A percentile compares a stretch with the other conserved stretches of the same genome.
Conservation (phyloP, 2,113 vertebrate genomes). For the Muntiacus reevesi region DNA sequence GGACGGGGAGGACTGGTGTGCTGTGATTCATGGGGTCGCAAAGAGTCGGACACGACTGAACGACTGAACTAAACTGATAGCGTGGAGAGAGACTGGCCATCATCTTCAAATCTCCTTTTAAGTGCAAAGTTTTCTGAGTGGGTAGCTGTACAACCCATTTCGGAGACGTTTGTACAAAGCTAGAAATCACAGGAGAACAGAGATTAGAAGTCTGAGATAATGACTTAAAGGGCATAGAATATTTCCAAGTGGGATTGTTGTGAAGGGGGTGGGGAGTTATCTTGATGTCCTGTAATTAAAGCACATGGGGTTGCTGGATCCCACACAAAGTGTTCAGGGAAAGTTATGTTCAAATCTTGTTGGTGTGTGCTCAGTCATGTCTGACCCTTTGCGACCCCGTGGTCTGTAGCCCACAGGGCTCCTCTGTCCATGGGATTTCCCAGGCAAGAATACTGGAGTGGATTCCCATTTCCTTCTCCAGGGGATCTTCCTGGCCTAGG, state of each 20-base stretch:
- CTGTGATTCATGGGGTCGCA: no score
- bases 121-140: background rate
- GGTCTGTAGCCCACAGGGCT: background rate
- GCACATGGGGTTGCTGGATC: background rate
- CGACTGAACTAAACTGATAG: no score
- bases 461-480: background rate
- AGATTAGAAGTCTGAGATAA: background rate
- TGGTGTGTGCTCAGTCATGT: background rate
- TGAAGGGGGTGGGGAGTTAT: background rate
- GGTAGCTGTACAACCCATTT: background rate
- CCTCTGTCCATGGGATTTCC: background rate
- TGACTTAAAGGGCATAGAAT: background rate
- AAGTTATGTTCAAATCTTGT: background rate
- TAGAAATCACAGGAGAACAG: background rate
- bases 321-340: background rate
- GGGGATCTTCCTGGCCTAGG: background rate
- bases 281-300: background rate
- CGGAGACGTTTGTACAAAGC: background rate
- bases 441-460: background rate
- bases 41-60: no score
- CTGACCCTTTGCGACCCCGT: background rate
- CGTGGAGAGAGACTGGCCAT: background rate
- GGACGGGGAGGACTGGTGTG: no score
- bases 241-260: background rate
- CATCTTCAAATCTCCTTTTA: background rate